A percentile compares a stretch with the other conserved stretches of the same genome.
phyloP scores from a whole-genome alignment of 92 coral and sea anemone genomes.

The Umimayanthus chanpuru region DNA sequence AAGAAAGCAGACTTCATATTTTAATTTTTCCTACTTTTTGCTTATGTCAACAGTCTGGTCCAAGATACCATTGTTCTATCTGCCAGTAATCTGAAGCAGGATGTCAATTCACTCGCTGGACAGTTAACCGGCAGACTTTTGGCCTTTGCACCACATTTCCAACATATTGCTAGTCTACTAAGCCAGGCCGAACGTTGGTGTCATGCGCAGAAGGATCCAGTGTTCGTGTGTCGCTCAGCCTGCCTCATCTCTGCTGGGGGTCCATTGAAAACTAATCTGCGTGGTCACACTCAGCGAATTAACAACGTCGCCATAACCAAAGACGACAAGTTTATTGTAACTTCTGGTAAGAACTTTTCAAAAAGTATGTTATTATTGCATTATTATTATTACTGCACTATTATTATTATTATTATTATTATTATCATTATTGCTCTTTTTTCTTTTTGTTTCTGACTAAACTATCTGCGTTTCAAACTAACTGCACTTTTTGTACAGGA shows the following conservation, averaged over 20 bases:
- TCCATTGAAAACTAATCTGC: conserved; percentile 81
- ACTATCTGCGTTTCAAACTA: too few relatives aligned
- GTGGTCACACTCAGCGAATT: conserved; percentile 84
- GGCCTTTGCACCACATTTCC: conserved; percentile 69
- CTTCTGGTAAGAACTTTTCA: conserved; percentile 38
- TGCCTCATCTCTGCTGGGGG: conserved; percentile 87
- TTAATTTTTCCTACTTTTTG: background rate
- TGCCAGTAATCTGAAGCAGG: conserved; percentile 80
- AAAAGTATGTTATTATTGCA: too few relatives aligned
- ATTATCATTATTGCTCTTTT: too few relatives aligned
- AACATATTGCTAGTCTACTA: conserved; percentile 59
- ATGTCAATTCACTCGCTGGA: conserved; percentile 67
- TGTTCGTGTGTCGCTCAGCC: conserved; percentile 72
- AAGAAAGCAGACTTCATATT: background rate
- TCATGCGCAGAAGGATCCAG: conserved; percentile 62
- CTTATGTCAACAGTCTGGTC: conserved; percentile 53
- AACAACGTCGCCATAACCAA: conserved; percentile 68
- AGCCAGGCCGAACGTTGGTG: conserved; percentile 81
- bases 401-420: too few relatives aligned
- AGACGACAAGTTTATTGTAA: conserved; percentile 74
- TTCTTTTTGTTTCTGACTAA: too few relatives aligned
- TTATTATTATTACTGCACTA: too few relatives aligned
- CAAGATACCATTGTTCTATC: conserved; percentile 75
- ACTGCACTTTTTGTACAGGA: conserved; percentile 45
- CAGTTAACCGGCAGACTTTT: conserved; percentile 77